Evolutionary conservation across 2,888 invertebrate species (phyloP).

Genomic region (Acanthococcus lagerstroemiae): DNA sequence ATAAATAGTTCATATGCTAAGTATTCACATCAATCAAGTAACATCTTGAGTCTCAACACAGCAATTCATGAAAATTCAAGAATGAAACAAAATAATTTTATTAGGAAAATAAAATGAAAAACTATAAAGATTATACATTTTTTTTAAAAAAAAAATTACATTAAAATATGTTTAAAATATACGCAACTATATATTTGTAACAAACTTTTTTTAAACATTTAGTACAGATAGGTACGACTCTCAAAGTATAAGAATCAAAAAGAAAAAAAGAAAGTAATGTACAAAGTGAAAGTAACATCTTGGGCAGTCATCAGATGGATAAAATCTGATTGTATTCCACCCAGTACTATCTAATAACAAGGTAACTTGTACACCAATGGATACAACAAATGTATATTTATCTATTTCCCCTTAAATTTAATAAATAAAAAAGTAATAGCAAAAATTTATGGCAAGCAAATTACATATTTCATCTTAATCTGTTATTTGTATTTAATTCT

Average conservation of each 20-base stretch:
- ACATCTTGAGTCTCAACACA: too few species aligned
- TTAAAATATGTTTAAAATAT: conserved; percentile 9
- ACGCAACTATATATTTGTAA: conserved; percentile 8
- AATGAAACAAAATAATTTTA: conserved; percentile 18
- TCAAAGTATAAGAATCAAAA: conserved; percentile 2
- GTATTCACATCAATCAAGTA: too few species aligned
- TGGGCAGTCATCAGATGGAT: conserved; percentile 15
- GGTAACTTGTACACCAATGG: conserved; percentile 30
- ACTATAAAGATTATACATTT: conserved; percentile 28
- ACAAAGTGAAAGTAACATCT: conserved; percentile 29
- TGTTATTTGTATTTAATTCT: not conserved
- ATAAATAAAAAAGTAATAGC: conserved; percentile 11
- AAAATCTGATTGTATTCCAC: conserved; percentile 6
- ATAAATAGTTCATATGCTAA: too few species aligned
- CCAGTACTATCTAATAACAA: conserved; percentile 22
- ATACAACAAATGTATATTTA: conserved; percentile 14
- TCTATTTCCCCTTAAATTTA: conserved; percentile 3
- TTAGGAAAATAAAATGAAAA: conserved; percentile 24
- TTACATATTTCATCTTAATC: not conserved
- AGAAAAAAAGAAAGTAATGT: conserved; percentile 22
- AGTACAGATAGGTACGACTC: too few species aligned
- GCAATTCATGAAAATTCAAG: too few species aligned
- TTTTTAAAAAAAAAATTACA: conserved; percentile 23
- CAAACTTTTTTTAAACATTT: too few species aligned
- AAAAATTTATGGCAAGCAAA: conserved; percentile 23